Evolutionary conservation across 35 echinoderm and acorn worm species (phyloP).

Genomic region (Acanthaster planci): DNA sequence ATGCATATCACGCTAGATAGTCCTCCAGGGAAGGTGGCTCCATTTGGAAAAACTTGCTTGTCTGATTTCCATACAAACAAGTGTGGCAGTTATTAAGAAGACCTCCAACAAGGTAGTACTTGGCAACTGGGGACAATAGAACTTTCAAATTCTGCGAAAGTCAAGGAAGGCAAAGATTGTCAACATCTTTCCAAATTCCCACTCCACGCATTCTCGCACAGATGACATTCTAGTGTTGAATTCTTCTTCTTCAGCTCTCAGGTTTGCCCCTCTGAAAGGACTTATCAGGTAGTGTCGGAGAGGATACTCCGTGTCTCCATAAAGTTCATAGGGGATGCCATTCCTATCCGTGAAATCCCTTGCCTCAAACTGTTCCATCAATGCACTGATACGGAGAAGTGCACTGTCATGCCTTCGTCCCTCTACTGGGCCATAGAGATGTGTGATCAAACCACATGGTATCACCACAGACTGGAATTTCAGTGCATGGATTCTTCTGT

Average conservation of each 20-base stretch:
- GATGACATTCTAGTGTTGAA: background rate
- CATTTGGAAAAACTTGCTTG: background rate
- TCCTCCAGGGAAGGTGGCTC: background rate
- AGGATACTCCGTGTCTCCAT: background rate
- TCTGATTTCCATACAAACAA: background rate
- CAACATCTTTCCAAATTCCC: background rate
- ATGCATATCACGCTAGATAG: slow-evolving; percentile 1
- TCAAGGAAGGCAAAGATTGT: background rate
- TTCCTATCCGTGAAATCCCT: background rate
- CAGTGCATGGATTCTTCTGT: background rate
- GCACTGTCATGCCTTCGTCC: background rate
- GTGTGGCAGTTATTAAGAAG: background rate
- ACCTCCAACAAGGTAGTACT: background rate
- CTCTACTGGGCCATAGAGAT: no score
- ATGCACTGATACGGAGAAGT: background rate
- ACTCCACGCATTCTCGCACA: slow-evolving; percentile 3
- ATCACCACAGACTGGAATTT: slow-evolving; percentile 25
- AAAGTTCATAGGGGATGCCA: background rate
- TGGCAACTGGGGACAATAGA: background rate
- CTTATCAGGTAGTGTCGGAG: background rate
- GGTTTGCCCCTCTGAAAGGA: background rate
- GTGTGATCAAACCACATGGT: background rate
- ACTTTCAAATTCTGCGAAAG: background rate
- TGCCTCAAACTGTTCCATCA: background rate
- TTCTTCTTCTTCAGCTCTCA: background rate